Base-by-base conservation (phyloP, 2,113 vertebrate genomes). In the Hucho hucho region DNA sequence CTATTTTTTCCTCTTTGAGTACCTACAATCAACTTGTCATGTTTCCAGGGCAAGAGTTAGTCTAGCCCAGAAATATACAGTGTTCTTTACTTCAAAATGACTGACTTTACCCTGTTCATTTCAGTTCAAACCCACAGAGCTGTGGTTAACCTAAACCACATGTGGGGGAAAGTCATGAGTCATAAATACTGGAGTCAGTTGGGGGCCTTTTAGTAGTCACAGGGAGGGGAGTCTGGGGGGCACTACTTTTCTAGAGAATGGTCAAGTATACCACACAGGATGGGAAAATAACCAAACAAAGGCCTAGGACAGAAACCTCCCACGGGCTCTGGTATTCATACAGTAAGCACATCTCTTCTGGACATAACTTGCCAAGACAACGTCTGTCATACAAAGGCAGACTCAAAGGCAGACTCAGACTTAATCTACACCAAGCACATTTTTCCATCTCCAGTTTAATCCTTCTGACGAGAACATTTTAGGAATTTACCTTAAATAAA, bases 341-440 rank as follows among this genome's bases (percentile, higher is more conserved):
- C 22, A 61, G 28, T 59, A 66, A 53, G 37, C 29, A 68, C 24
- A 49, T 53, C 56, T 63, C 16, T 66, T 70, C n/a, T 72, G 28
- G 49, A 72, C 12, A 24, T 70, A 59, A 68, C 70, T 64, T 12
- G 46, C 56, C 20, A 18, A 49, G 26, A 68, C 78, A 69, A 72
- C 58, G 26, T 43, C 56, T 64, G 63, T 63, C 65, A 72, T 53
- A 79, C 29, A 32, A 46, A 72, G 32, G 68, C 56, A 61, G 43
- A 26, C 69, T 63, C 59, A 32, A 46, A 72, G 32, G 68, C 56
- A 61, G 43, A 26, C 69, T 63, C 59, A n/a, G n/a, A n/a, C 59
- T 29, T 71, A 20, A 64, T 71, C 56, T n/a, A 25, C 28, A 0
- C 59, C 9, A 16, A 64, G 29, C 14, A 18, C 59, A 16, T 63